These are phyloP conservation scores for Poeciliopsis prolifica DNA, from an alignment of 2,113 vertebrate species.

Conservation along the genomic window DNA sequence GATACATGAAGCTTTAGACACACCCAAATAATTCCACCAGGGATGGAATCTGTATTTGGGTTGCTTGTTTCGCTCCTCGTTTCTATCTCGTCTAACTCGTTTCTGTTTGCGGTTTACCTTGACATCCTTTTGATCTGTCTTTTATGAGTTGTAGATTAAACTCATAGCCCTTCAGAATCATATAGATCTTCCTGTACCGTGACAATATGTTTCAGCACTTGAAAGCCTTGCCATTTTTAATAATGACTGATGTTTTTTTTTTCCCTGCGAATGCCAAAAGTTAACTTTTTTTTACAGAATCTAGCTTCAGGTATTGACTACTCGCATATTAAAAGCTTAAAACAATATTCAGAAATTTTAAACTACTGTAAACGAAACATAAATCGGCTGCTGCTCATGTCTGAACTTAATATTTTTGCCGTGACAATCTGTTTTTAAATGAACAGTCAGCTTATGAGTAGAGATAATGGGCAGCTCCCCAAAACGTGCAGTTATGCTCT, in stretches of 20 bases:
- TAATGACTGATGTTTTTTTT: conserved; percentile 9
- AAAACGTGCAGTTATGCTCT: conserved; percentile 28
- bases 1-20: conserved; percentile 25
- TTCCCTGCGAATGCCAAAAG: conserved; percentile 46
- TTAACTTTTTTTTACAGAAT: conserved; percentile 23
- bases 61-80: conserved; percentile 24
- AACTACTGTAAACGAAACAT: conserved; percentile 25
- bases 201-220: neutral
- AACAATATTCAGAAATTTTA: neutral
- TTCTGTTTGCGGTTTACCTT: conserved; percentile 28
- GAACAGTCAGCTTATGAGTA: conserved; percentile 15
- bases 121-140: conserved; percentile 8
- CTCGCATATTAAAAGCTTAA: neutral
- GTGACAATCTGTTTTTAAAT: conserved; percentile 29
- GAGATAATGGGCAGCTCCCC: conserved; percentile 33
- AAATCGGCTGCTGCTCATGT: conserved; percentile 14
- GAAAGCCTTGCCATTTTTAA: conserved; percentile 1
- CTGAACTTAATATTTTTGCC: neutral
- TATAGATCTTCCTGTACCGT: neutral
- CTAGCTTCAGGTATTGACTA: conserved; percentile 6
- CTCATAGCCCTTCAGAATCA: neutral
- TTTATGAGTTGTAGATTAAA: neutral
- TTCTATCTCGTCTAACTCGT: conserved; percentile 7
- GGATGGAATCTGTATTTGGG: conserved; percentile 33
- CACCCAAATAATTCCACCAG: conserved; percentile 19